Evolutionary conservation across 2,113 vertebrate species (phyloP).

Genomic region (Chauna torquata): DNA sequence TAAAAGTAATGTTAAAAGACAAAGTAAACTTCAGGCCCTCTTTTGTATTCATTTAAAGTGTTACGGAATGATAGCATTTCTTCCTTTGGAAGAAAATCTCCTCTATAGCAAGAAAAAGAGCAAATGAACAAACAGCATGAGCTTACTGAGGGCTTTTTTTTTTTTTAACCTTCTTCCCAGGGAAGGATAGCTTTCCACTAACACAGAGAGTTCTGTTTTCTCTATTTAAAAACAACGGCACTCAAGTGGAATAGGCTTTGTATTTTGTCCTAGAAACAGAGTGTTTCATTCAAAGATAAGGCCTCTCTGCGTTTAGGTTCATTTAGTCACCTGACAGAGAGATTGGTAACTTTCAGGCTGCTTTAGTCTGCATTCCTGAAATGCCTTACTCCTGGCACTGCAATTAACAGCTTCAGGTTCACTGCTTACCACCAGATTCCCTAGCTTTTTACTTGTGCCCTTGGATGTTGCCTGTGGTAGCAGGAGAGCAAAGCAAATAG

Average conservation of each 20-base stretch:
- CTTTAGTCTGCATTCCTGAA: slow-evolving; percentile 86
- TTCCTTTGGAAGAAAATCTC: neutral
- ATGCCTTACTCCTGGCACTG: slow-evolving; percentile 78
- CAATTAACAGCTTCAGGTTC: slow-evolving; percentile 80
- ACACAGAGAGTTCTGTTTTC: slow-evolving; percentile 74
- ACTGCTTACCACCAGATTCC: slow-evolving; percentile 74
- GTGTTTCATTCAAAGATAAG: slow-evolving; percentile 61
- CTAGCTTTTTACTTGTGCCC: slow-evolving; percentile 22
- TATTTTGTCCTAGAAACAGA: slow-evolving; percentile 59
- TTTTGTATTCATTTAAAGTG: neutral
- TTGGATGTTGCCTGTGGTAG: neutral
- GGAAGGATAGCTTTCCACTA: slow-evolving; percentile 72
- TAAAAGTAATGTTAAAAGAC: neutral
- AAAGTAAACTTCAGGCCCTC: neutral
- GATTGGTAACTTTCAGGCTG: slow-evolving; percentile 62
- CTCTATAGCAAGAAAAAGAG: neutral
- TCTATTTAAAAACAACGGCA: slow-evolving; percentile 51
- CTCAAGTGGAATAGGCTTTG: slow-evolving; percentile 60
- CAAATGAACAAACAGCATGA: neutral
- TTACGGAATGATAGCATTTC: neutral
- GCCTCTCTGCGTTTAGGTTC: slow-evolving; percentile 13
- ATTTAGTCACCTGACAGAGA: slow-evolving; percentile 73
- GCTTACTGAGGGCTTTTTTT: neutral
- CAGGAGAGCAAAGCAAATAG: neutral
- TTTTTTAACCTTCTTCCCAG: slow-evolving; percentile 15